Evolutionary conservation across 2,113 vertebrate genomes (phyloP).

Genomic region (Dasyornis broadbenti): DNA sequence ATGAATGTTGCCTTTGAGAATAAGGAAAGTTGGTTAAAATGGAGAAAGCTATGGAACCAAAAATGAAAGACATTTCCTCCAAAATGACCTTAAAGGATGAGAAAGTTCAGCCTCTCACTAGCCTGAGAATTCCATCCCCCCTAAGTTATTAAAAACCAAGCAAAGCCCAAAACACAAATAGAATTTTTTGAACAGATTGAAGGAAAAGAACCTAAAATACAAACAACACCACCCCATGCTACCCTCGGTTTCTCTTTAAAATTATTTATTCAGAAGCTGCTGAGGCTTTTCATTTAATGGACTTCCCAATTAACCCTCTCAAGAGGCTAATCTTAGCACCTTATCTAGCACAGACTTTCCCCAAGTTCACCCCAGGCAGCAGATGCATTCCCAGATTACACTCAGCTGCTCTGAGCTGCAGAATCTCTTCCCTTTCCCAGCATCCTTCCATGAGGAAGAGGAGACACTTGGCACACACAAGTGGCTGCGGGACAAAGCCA

Average conservation of each 20-base stretch:
- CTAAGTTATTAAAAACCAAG: not conserved
- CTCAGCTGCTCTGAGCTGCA: not conserved
- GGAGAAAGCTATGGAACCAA: not conserved
- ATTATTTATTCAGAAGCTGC: not conserved
- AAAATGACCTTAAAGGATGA: slow-evolving; percentile 45
- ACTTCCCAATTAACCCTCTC: not conserved
- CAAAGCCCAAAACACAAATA: not conserved
- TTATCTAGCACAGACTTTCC: not conserved
- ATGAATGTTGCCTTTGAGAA: not conserved
- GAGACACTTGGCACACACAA: not conserved
- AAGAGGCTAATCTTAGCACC: not conserved
- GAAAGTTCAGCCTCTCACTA: slow-evolving; percentile 56
- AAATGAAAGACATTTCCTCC: slow-evolving; percentile 66
- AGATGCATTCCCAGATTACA: not conserved
- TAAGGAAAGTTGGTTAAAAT: not conserved
- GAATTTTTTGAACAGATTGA: not conserved
- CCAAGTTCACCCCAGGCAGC: not conserved
- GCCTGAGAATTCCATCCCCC: slow-evolving; percentile 40
- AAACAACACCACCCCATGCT: not conserved
- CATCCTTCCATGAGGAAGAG: not conserved
- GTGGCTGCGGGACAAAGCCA: not conserved
- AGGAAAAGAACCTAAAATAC: not conserved
- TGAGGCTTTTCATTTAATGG: not conserved
- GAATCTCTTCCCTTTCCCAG: not conserved
- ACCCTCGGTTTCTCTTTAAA: not conserved